Percentiles rank a stretch among this genome's conserved stretches.
Evolutionary conservation across 2,797 vertebrate species (phyloP).

Genomic region (Eospalax fontanierii): DNA sequence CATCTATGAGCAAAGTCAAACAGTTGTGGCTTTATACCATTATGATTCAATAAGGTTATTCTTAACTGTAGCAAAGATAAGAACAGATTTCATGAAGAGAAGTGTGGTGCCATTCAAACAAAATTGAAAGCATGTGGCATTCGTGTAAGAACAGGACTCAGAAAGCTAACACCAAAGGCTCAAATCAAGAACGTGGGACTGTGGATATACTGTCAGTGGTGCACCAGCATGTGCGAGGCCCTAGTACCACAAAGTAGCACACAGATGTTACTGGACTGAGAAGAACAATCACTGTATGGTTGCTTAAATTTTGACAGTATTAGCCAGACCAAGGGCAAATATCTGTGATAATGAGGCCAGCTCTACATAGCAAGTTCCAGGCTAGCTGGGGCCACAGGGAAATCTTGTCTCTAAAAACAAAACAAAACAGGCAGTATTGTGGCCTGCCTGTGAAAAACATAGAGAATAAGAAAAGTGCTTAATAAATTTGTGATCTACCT

Average conservation of each 20-base stretch:
- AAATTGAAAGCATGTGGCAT: neutral
- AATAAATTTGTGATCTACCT: neutral
- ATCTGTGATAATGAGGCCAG: too few relatives aligned
- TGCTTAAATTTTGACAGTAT: conserved; percentile 22
- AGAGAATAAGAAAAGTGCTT: neutral
- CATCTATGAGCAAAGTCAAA: conserved; percentile 16
- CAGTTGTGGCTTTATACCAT: neutral
- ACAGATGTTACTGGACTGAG: neutral
- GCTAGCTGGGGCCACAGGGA: too few relatives aligned
- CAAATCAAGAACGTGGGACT: neutral
- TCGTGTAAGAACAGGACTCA: neutral
- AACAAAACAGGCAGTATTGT: neutral
- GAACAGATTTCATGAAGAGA: neutral
- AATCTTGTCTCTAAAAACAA: too few relatives aligned
- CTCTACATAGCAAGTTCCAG: too few relatives aligned
- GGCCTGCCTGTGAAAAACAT: neutral
- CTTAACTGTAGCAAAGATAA: conserved; percentile 29
- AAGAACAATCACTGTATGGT: neutral
- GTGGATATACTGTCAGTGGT: neutral
- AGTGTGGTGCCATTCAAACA: neutral
- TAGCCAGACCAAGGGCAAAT: too few relatives aligned
- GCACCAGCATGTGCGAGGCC: too few relatives aligned
- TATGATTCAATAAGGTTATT: neutral
- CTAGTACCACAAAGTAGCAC: neutral
- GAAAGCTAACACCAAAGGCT: neutral